Percentiles rank a stretch among this genome's conserved stretches.
phyloP scores from a whole-genome alignment of 2,888 invertebrate genomes.

The Elysia crispata region DNA sequence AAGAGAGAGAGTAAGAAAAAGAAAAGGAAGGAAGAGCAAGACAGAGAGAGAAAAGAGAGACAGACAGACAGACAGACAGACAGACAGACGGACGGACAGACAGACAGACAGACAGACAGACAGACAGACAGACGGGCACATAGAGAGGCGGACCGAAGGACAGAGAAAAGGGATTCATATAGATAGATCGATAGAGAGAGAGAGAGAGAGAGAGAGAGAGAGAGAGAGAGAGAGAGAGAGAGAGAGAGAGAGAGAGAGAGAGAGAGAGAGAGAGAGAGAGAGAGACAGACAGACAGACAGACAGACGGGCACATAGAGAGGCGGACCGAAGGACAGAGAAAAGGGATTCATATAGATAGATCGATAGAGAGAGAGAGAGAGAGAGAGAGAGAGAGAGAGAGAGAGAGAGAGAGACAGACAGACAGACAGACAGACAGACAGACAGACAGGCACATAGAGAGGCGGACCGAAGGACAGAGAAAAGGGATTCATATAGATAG shows the following conservation, averaged over 20 bases:
- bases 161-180: constrained; percentile 6
- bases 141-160: constrained; percentile 20
- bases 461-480: background rate
- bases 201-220: background rate
- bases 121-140: constrained; percentile 27
- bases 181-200: background rate
- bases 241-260: constrained; percentile 1
- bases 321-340: constrained; percentile 13
- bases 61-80: constrained; percentile 24
- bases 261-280: constrained; percentile 24
- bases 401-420: constrained; percentile 11
- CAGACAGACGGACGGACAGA: constrained; percentile 14
- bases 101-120: constrained; percentile 12
- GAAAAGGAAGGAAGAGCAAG: background rate
- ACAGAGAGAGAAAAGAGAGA: constrained; percentile 6
- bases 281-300: background rate
- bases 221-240: constrained; percentile 18
- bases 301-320: constrained; percentile 29
- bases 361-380: background rate
- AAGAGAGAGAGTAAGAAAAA: too few relatives aligned
- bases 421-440: background rate
- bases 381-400: background rate
- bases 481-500: too few relatives aligned
- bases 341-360: constrained; percentile 5
- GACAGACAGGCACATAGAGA: constrained; percentile 1